Evolutionary conservation across 2,113 vertebrate species (phyloP).

Genomic region (Redunca redunca): DNA sequence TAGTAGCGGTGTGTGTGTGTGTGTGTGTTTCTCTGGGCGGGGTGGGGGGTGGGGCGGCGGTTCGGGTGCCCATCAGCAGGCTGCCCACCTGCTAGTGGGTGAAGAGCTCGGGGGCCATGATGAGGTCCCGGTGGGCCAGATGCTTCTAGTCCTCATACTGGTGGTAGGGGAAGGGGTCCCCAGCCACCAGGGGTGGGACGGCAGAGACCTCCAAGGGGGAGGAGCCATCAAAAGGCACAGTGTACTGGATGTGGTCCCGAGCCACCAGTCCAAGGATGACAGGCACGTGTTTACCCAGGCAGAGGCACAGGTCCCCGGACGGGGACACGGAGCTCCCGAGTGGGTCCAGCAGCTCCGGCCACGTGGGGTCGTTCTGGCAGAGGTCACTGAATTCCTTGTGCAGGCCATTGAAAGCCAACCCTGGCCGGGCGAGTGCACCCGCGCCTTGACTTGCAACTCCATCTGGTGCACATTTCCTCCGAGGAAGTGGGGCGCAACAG

Average conservation of each 20-base stretch:
- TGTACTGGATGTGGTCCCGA: constrained; percentile 99
- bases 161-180: constrained; percentile 83
- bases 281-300: constrained; percentile 95
- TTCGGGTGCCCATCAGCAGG: constrained; percentile 85
- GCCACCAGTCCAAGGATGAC: constrained; percentile 94
- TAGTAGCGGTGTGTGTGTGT: constrained; percentile 92
- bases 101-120: constrained; percentile 88
- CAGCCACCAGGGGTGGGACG: constrained; percentile 79
- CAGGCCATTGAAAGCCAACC: constrained; percentile 91
- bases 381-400: constrained; percentile 93
- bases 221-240: constrained; percentile 97
- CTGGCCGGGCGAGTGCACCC: constrained; percentile 92
- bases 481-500: constrained; percentile 91
- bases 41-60: neutral
- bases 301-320: constrained; percentile 89
- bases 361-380: constrained; percentile 85
- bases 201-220: constrained; percentile 94
- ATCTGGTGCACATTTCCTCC: constrained; percentile 94
- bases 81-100: constrained; percentile 89
- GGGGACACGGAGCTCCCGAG: constrained; percentile 88
- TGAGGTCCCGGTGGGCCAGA: constrained; percentile 86
- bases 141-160: constrained; percentile 66
- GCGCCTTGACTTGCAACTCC: constrained; percentile 95
- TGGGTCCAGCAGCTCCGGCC: constrained; percentile 86
- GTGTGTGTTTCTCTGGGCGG: constrained; percentile 80